These are phyloP conservation scores for Pristionchus exspectatus DNA, from an alignment of 2,888 invertebrate species.

Conservation along the genomic window DNA sequence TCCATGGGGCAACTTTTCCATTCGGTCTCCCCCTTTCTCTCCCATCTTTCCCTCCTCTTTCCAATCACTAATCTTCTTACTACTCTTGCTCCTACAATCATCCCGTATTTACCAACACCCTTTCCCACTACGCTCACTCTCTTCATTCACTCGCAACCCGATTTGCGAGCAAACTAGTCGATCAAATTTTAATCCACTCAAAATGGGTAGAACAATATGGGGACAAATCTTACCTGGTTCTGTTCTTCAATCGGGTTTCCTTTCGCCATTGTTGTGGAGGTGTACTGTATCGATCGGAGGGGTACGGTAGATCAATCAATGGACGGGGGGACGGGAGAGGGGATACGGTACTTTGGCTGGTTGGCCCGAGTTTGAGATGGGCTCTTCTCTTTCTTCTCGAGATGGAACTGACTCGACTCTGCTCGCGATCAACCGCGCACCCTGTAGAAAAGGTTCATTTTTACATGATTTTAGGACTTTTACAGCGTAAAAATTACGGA, in stretches of 20 bases:
- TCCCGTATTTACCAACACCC: conserved; percentile 27
- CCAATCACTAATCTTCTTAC: conserved; percentile 39
- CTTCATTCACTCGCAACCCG: background rate
- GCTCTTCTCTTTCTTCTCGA: background rate
- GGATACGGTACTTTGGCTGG: background rate
- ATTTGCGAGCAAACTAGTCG: background rate
- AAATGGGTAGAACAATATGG: background rate
- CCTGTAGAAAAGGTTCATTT: background rate
- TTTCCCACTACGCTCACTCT: background rate
- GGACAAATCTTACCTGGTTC: conserved; percentile 42
- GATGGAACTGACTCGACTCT: conserved; percentile 9
- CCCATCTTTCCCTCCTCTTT: background rate
- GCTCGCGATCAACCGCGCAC: conserved; percentile 6
- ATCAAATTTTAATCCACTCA: background rate
- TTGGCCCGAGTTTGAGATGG: conserved; percentile 2
- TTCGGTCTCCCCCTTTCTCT: background rate
- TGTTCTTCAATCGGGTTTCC: conserved; percentile 51
- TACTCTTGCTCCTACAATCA: conserved; percentile 8
- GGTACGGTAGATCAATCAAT: conserved; percentile 19
- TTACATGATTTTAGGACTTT: background rate
- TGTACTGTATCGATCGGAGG: background rate
- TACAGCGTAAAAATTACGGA: background rate
- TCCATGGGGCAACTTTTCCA: background rate
- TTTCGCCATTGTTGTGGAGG: conserved; percentile 32
- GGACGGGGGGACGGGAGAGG: background rate